These are phyloP conservation scores for Beris morrisii DNA, from an alignment of 2,888 invertebrate species.

Conservation along the genomic window DNA sequence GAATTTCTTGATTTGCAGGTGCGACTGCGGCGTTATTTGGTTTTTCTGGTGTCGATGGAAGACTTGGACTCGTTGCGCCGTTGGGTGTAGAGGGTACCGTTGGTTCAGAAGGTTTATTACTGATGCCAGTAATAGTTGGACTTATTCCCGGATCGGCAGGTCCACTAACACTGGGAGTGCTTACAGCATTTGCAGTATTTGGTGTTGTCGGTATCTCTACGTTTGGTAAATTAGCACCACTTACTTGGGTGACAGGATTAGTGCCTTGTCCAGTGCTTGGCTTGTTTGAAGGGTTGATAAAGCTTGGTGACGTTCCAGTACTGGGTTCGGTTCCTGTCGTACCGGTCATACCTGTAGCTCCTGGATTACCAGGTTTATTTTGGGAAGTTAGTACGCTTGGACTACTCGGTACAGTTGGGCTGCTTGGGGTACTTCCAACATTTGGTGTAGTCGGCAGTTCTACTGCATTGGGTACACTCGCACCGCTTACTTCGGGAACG, in stretches of 20 bases:
- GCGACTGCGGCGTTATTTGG: not conserved
- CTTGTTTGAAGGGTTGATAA: too few species aligned
- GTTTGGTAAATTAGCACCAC: not conserved
- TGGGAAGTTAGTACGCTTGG: not conserved
- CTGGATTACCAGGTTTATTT: not conserved
- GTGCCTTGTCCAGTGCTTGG: not conserved
- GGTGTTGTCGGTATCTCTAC: not conserved
- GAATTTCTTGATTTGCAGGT: too few species aligned
- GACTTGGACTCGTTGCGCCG: too few species aligned
- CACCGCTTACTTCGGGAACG: not conserved
- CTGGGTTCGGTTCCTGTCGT: too few species aligned
- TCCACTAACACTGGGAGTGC: too few species aligned
- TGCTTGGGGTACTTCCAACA: conserved; percentile 9
- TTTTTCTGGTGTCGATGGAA: not conserved
- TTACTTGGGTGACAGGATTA: not conserved
- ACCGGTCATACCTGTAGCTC: too few species aligned
- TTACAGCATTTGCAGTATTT: not conserved
- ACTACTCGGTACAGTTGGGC: not conserved
- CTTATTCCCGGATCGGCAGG: too few species aligned
- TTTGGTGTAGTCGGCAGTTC: conserved; percentile 1
- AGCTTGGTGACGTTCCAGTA: too few species aligned
- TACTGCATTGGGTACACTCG: not conserved
- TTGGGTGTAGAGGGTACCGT: too few species aligned
- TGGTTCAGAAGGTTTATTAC: too few species aligned
- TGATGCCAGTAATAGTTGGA: too few species aligned